Conservation (phyloP, 2,888 invertebrate species). For the Tiliacea citrago region DNA sequence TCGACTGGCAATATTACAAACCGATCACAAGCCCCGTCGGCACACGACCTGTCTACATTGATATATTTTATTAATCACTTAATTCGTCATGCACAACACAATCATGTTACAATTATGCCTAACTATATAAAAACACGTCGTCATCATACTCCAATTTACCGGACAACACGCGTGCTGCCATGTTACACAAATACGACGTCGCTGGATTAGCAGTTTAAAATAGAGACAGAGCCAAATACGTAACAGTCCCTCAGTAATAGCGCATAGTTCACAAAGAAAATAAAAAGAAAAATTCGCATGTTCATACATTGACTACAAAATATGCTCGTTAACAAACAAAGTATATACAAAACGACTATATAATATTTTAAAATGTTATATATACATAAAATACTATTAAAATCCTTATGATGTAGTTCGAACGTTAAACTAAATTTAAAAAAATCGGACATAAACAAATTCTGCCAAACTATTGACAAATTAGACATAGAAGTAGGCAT, state of each 20-base stretch:
- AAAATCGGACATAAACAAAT: constrained; percentile 56
- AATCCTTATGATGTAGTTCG: constrained; percentile 71
- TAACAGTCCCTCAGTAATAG: constrained; percentile 42
- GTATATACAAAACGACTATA: constrained; percentile 68
- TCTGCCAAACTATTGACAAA: constrained; percentile 53
- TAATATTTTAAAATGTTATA: constrained; percentile 68
- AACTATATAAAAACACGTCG: constrained; percentile 65
- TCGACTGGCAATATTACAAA: constrained; percentile 32
- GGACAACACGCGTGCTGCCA: constrained; percentile 29
- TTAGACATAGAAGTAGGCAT: constrained; percentile 40
- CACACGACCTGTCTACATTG: constrained; percentile 19
- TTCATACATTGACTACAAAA: constrained; percentile 62
- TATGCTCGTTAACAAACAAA: constrained; percentile 68
- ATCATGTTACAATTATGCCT: constrained; percentile 48
- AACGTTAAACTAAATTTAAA: constrained; percentile 65
- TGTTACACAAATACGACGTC: constrained; percentile 32
- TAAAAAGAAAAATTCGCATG: constrained; percentile 49
- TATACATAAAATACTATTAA: constrained; percentile 73
- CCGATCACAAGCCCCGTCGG: constrained; percentile 37
- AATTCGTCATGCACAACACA: constrained; percentile 39
- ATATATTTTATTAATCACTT: constrained; percentile 33
- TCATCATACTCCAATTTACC: constrained; percentile 59
- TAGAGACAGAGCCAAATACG: constrained; percentile 30
- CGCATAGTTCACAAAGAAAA: constrained; percentile 43
- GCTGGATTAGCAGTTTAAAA: constrained; percentile 22